A percentile compares a stretch with the other conserved stretches of the same genome.
phyloP scores from a whole-genome alignment of 2,113 vertebrate species.

The Tonatia bakeri region DNA sequence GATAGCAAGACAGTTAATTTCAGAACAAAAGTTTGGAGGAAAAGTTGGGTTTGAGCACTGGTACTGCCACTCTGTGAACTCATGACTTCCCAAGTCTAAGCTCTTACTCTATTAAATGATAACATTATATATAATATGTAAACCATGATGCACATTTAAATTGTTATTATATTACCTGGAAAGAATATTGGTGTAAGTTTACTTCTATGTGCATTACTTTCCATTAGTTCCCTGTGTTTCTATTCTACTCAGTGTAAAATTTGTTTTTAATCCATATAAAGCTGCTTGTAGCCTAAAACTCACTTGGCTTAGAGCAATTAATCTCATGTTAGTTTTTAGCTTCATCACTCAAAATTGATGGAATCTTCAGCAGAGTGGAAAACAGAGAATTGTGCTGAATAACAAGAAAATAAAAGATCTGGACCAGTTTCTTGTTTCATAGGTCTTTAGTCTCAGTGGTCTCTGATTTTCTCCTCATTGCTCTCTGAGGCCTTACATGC shows the following conservation, averaged over 20 bases:
- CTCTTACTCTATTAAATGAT: background rate
- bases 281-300: conserved; percentile 15
- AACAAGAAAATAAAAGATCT: conserved; percentile 55
- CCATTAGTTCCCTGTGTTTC: background rate
- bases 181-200: background rate
- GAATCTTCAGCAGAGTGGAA: conserved; percentile 24
- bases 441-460: background rate
- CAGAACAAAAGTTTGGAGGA: background rate
- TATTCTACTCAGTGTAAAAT: background rate
- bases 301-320: conserved; percentile 58
- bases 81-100: background rate
- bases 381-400: conserved; percentile 50
- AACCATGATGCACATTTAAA: background rate
- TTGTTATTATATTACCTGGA: background rate
- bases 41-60: background rate
- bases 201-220: background rate
- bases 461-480: background rate
- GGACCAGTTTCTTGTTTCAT: conserved; percentile 32
- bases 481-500: background rate
- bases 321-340: conserved; percentile 54
- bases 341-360: conserved; percentile 68
- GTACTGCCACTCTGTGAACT: background rate
- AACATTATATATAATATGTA: background rate
- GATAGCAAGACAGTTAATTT: background rate
- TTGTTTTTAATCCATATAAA: conserved; percentile 59